Percentiles rank a stretch among this genome's conserved stretches.
phyloP scores from a whole-genome alignment of 2,888 invertebrate genomes.

The Nemotelus pantherinus region DNA sequence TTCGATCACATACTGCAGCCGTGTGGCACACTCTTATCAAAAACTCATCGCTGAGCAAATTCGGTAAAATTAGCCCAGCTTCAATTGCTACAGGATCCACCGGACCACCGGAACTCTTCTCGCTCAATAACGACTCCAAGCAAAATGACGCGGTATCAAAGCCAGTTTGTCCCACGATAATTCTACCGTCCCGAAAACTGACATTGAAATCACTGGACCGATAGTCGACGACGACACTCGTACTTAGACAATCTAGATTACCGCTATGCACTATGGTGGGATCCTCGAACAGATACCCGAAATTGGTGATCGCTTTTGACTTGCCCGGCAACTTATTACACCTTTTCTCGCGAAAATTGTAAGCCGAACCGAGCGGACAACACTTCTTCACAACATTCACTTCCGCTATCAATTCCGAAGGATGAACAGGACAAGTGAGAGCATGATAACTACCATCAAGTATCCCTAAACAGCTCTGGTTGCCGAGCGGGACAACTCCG shows the following conservation, averaged over 20 bases:
- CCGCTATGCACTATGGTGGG: slow-evolving; percentile 57
- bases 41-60: slow-evolving; percentile 16
- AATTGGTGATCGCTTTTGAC: slow-evolving; percentile 2
- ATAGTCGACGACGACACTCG: slow-evolving; percentile 60
- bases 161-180: slow-evolving; percentile 52
- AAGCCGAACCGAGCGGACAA: slow-evolving; percentile 58
- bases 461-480: slow-evolving; percentile 42
- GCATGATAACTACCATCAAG: slow-evolving; percentile 38
- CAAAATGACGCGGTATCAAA: slow-evolving; percentile 56
- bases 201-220: slow-evolving; percentile 54
- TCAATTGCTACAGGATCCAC: not conserved
- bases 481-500: slow-evolving; percentile 6
- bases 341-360: slow-evolving; percentile 50
- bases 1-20: slow-evolving; percentile 53
- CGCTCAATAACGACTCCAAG: slow-evolving; percentile 57
- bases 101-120: not conserved
- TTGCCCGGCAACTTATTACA: not conserved
- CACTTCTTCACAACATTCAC: slow-evolving; percentile 60
- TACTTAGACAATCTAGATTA: slow-evolving; percentile 55
- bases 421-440: slow-evolving; percentile 37
- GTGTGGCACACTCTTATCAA: slow-evolving; percentile 50
- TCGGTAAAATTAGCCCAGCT: not conserved
- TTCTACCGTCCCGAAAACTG: slow-evolving; percentile 52
- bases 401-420: slow-evolving; percentile 10
- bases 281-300: slow-evolving; percentile 53